phyloP scores from a whole-genome alignment of 2,888 invertebrate genomes.

The Rutpela maculata region DNA sequence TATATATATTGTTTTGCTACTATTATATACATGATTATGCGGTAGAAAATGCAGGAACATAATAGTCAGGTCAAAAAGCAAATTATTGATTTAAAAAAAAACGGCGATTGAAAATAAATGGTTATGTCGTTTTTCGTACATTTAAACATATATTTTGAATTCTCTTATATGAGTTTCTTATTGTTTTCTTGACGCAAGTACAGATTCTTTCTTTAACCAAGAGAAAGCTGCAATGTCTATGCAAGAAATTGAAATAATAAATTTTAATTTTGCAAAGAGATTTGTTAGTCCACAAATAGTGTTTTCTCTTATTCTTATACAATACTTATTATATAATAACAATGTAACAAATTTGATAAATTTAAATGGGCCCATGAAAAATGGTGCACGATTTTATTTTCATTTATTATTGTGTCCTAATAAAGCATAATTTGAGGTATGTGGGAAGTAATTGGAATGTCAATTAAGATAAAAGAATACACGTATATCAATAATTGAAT shows the following conservation, averaged over 20 bases:
- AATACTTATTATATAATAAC: background rate
- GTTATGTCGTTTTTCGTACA: too few relatives aligned
- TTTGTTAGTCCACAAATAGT: background rate
- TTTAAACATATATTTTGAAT: background rate
- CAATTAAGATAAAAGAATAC: too few relatives aligned
- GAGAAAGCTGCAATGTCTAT: background rate
- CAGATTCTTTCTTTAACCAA: background rate
- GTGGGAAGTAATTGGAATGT: too few relatives aligned
- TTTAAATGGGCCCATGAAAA: background rate
- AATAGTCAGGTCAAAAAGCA: too few relatives aligned
- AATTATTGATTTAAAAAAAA: too few relatives aligned
- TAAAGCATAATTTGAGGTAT: too few relatives aligned
- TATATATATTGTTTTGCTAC: too few relatives aligned
- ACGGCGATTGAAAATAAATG: too few relatives aligned
- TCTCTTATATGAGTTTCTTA: background rate
- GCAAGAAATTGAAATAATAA: background rate
- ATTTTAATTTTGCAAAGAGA: background rate
- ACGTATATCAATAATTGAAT: too few relatives aligned
- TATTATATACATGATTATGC: too few relatives aligned
- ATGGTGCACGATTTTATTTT: background rate
- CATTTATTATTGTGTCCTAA: too few relatives aligned
- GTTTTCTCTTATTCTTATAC: background rate
- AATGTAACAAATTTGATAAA: background rate
- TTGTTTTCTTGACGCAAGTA: background rate
- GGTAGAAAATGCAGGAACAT: too few relatives aligned